These are phyloP conservation scores for Chymomyza costata DNA, from an alignment of 1,140 invertebrate genomes.

Conservation along the genomic window DNA sequence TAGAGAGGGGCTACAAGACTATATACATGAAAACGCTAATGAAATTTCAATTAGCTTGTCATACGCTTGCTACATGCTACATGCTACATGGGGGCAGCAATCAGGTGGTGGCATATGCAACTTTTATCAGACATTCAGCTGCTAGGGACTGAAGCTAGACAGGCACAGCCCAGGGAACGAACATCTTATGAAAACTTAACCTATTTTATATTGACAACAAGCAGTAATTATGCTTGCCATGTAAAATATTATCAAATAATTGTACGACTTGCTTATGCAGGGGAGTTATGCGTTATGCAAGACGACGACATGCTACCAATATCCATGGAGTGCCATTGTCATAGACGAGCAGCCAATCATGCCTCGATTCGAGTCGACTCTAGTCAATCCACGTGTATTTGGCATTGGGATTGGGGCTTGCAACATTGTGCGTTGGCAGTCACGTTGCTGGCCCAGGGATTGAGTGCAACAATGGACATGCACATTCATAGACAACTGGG, in stretches of 20 bases:
- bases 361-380: constrained; percentile 21
- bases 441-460: constrained; percentile 40
- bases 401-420: no score
- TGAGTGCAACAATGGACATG: no score
- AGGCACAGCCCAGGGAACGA: constrained; percentile 5
- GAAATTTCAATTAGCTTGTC: constrained; percentile 73
- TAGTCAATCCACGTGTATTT: background rate
- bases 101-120: constrained; percentile 18
- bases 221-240: constrained; percentile 69
- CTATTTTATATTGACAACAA: constrained; percentile 72
- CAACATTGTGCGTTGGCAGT: constrained; percentile 48
- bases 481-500: no score
- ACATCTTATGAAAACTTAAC: constrained; percentile 62
- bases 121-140: constrained; percentile 29
- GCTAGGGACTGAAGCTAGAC: background rate
- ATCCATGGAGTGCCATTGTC: no score
- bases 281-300: constrained; percentile 38
- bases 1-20: no score
- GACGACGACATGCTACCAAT: constrained; percentile 32
- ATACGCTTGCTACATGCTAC: constrained; percentile 16
- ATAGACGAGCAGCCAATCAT: no score
- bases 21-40: constrained; percentile 51
- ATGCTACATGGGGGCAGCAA: constrained; percentile 39
- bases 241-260: constrained; percentile 69
- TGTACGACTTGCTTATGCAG: constrained; percentile 40